Evolutionary conservation across 92 coral and sea anemone species (phyloP), one percentile per base, ranked within the genome.

Genomic region (Palythoa caribaeorum): DNA sequence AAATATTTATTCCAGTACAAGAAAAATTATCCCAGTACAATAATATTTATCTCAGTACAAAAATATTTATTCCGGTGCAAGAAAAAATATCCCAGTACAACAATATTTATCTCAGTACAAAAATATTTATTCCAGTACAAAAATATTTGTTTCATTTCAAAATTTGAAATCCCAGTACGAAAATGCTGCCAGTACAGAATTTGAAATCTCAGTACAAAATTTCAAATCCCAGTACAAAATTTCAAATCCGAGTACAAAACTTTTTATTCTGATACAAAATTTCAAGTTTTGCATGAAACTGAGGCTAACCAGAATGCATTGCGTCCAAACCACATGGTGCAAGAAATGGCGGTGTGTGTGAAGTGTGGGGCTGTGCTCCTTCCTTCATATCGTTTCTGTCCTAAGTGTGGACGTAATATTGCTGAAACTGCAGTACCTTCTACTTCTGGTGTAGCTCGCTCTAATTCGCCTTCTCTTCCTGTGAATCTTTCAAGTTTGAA

Each of bases 381-480:
- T 14, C 78, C 51, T 47, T 44, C 76, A 37, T 87, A 55, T 40
- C 39, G 28, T 74, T 87, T 55, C 78, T 87, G 86, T 71, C 90
- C 90, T 35, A 77, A 87, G 62, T 87, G 90, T 47, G 90, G 90
- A 36, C 9, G 21, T 20, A 87, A 87, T 55, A 37, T 77, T 38
- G 63, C 87, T 37, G 71, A 55, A 39, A 38, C 40, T 87, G 68
- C 73, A 87, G 38, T 62, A 35, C 57, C 83, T 57, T 59, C 57
- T 77, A 20, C 35, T 19, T 38, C 16, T 55, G 63, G 84, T 77
- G 51, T 16, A 72, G 21, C 57, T 86, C 60, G 63, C 50, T 60
- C 89, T 71, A 72, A 47, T 36, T 69, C 59, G 40, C 76, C 28
- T 28, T 28, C 28, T 28, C 0, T 28, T 28, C 0, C 28, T 28